Percentiles rank a stretch among this genome's conserved stretches.
Evolutionary conservation across 2,797 vertebrate genomes (phyloP).

Genomic region (Menidia menidia): DNA sequence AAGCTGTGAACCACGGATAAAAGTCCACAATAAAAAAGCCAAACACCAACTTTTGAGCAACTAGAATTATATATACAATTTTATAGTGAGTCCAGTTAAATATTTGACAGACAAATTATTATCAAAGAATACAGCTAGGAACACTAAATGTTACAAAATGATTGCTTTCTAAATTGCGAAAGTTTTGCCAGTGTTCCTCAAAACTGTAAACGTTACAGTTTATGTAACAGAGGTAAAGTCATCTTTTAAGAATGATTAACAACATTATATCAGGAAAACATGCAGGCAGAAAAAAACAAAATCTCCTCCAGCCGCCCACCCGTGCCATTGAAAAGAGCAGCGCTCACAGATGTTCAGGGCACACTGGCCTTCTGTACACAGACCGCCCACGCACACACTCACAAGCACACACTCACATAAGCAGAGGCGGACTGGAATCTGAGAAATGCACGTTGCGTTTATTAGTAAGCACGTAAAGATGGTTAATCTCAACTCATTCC

Average conservation of each 20-base stretch:
- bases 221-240: not conserved
- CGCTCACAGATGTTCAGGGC: constrained; percentile 30
- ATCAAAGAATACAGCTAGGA: not conserved
- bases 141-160: not conserved
- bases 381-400: constrained; percentile 37
- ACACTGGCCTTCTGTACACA: constrained; percentile 75
- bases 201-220: not conserved
- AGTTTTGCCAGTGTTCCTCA: not conserved
- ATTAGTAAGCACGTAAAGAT: constrained; percentile 63
- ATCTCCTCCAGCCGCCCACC: constrained; percentile 27
- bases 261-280: not conserved
- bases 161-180: not conserved
- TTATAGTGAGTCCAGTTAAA: not conserved
- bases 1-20: too few species aligned
- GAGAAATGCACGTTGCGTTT: constrained; percentile 60
- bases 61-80: not conserved
- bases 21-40: not conserved
- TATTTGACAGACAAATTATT: too few species aligned
- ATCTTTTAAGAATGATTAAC: not conserved
- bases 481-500: constrained; percentile 37
- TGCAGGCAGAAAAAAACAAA: constrained; percentile 22
- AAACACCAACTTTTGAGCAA: not conserved
- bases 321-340: constrained; percentile 43
- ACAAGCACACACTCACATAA: constrained; percentile 25
- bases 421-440: constrained; percentile 68